Conservation (phyloP, 2,113 vertebrate species). For the Grammomys surdaster region DNA sequence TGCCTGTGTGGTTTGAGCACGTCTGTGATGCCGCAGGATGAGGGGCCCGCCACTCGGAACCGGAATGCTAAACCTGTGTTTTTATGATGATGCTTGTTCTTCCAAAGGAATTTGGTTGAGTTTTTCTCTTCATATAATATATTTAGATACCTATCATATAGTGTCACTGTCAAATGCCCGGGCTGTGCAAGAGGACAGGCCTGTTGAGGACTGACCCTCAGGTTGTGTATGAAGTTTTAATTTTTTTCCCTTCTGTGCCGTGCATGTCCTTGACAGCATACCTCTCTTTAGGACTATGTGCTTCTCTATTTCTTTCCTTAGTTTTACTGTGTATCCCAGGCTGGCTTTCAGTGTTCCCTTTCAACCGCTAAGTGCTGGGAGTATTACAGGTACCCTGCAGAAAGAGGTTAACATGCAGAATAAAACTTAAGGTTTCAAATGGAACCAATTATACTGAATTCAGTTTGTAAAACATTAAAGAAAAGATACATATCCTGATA, state of each 20-base stretch:
- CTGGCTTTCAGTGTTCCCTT: not conserved
- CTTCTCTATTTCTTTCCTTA: not conserved
- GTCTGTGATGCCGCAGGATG: not conserved
- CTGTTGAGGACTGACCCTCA: not conserved
- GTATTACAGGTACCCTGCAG: not conserved
- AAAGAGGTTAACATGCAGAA: not conserved
- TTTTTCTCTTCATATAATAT: not conserved
- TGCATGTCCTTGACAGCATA: not conserved
- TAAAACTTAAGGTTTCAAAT: not conserved
- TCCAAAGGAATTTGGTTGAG: not conserved
- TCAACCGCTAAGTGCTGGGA: not conserved
- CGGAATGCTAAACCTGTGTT: not conserved
- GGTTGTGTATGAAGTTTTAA: not conserved
- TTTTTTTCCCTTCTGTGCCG: not conserved
- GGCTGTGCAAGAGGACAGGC: not conserved
- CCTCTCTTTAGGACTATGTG: not conserved
- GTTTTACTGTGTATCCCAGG: not conserved
- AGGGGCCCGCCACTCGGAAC: not conserved
- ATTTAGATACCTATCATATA: not conserved
- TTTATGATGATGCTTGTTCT: not conserved
- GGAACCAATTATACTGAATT: not conserved
- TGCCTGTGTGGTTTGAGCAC: accelerated
- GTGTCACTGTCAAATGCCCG: not conserved
- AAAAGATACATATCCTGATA: not conserved
- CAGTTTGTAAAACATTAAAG: not conserved